Base-by-base conservation (phyloP, 2,797 vertebrate genomes). In the Tarsius wallacei region DNA sequence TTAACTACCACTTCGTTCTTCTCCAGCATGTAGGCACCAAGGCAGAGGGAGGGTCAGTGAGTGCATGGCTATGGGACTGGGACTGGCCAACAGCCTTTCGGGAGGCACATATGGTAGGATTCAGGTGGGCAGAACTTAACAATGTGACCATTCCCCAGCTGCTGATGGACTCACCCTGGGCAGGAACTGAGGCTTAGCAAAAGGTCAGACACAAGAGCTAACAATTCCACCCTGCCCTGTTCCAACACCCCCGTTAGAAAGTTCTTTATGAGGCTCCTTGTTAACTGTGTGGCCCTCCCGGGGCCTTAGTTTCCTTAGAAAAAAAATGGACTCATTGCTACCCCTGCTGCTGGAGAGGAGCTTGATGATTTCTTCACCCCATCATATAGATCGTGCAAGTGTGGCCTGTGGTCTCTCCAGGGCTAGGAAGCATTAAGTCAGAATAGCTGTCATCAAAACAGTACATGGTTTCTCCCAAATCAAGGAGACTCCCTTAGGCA, bases 291-390 rank as follows among this genome's bases (percentile, higher is more conserved):
- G 53, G 26, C 87, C 63, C 2, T 95, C 59, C 90, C 77, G 94
- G 70, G 24, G 22, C 21, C 42, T 95, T 91, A 26, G 26, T 96
- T 93, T 82, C 42, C 49, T 61, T 94, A 42, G 47, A 96, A 91
- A 47, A 47, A 89, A 91, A 96, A 64, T 61, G 42, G 22, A 70
- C 85, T 87, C n/a, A 59, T 92, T 17, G 55, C 47, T 36, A 90
- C 6, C 36, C 24, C 33, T 80, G 51, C 70, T 64, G 53, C 84
- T 81, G 31, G 42, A 93, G 47, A 70, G 91, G 73, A 73, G 26
- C 36, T 87, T 91, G 85, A 55, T 76, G 90, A 55, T 95, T 97
- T 97, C 49, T 86, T 93, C 74, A 59, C 80, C 74, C 63, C 8
- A 17, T 78, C 42, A 1, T 91, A 76, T 47, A 73, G 82, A 81